Conservation (phyloP, 2,888 invertebrate species). For the Habroteleia sp. region DNA sequence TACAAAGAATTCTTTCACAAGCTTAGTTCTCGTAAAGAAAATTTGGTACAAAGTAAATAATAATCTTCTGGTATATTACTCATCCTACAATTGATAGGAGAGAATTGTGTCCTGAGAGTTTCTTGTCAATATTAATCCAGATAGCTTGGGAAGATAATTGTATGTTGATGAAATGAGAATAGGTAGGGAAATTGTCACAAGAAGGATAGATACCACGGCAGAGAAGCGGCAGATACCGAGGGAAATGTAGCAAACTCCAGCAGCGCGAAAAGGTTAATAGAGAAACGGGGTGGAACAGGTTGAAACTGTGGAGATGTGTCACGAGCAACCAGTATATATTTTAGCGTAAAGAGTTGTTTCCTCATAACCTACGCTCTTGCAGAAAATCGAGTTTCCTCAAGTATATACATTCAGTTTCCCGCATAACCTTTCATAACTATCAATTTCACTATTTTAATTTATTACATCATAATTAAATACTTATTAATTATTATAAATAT, state of each 20-base stretch:
- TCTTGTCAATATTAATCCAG: conserved; percentile 58
- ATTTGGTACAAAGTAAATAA: conserved; percentile 57
- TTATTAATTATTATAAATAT: too few relatives aligned
- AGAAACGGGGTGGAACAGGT: conserved; percentile 44
- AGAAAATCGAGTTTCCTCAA: too few relatives aligned
- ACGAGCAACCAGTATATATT: conserved; percentile 31
- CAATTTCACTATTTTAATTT: too few relatives aligned
- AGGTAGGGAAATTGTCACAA: conserved; percentile 45
- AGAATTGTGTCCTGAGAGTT: conserved; percentile 41
- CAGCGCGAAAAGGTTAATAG: conserved; percentile 48
- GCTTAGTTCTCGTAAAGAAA: conserved; percentile 37
- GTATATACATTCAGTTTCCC: too few relatives aligned
- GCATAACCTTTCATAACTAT: too few relatives aligned
- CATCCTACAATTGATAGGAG: conserved; percentile 41
- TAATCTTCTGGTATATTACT: conserved; percentile 49
- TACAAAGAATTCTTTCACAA: conserved; percentile 28
- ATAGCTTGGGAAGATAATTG: conserved; percentile 56
- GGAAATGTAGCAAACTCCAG: conserved; percentile 23
- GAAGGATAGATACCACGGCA: conserved; percentile 10
- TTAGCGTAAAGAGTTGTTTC: conserved; percentile 43
- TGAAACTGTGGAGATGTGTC: conserved; percentile 49
- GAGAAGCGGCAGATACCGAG: not conserved
- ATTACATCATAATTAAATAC: too few relatives aligned
- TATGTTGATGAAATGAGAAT: conserved; percentile 48
- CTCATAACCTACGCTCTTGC: too few relatives aligned